Percentiles rank a stretch among this genome's conserved stretches.
Conservation (phyloP, 1,140 invertebrate species). For the Papilio machaon region DNA sequence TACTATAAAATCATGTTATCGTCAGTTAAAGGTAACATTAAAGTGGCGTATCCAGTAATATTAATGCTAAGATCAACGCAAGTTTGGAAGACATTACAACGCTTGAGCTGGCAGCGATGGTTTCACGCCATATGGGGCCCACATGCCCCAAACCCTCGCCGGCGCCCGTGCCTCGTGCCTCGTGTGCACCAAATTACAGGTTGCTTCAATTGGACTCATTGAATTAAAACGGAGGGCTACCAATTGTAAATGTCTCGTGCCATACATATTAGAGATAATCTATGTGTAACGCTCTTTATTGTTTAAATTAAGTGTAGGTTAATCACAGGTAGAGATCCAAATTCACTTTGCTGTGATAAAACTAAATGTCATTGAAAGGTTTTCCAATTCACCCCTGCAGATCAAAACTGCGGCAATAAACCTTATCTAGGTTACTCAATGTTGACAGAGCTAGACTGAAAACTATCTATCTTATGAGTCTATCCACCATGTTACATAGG, state of each 20-base stretch:
- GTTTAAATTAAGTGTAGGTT: not conserved
- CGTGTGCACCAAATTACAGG: conserved; percentile 73
- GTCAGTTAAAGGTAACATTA: not conserved
- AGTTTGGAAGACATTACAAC: conserved; percentile 56
- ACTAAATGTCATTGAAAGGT: not conserved
- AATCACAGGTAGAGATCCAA: not conserved
- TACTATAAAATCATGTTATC: not conserved
- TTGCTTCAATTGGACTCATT: conserved; percentile 75
- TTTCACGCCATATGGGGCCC: conserved; percentile 72
- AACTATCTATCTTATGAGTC: too few species aligned
- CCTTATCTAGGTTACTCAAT: too few species aligned
- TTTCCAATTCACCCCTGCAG: not conserved
- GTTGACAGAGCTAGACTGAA: too few species aligned
- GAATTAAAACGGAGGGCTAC: conserved; percentile 68
- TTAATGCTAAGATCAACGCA: conserved; percentile 44
- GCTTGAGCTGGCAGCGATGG: conserved; percentile 61
- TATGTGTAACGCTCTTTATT: not conserved
- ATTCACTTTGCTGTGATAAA: not conserved
- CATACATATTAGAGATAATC: conserved; percentile 14
- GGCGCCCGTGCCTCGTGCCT: conserved; percentile 48
- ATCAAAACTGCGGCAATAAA: too few species aligned
- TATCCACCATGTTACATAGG: too few species aligned
- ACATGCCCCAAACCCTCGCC: conserved; percentile 59
- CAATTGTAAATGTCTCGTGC: conserved; percentile 44
- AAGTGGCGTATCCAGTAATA: conserved; percentile 40